Percentiles rank a stretch among this genome's conserved stretches.
Conservation (phyloP, 2,888 invertebrate species). For the Tachystola acroxantha region DNA sequence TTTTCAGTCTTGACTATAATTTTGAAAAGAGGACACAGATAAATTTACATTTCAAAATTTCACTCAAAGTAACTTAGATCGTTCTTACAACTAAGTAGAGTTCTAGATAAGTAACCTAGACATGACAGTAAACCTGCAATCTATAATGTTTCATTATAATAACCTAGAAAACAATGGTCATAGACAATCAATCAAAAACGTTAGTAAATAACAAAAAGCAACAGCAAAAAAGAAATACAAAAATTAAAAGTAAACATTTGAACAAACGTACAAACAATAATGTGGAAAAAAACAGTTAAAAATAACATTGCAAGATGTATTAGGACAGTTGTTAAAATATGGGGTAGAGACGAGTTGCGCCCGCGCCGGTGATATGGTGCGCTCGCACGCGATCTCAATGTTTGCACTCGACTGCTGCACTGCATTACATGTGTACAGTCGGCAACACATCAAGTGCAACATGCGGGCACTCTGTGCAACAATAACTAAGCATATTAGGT, state of each 20-base stretch:
- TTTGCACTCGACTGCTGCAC: conserved; percentile 43
- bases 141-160: conserved; percentile 16
- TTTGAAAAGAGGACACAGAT: conserved; percentile 56
- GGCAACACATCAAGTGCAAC: too few species aligned
- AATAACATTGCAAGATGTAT: conserved; percentile 78
- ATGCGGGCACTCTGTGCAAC: too few species aligned
- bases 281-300: conserved; percentile 74
- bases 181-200: conserved; percentile 19
- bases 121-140: too few species aligned
- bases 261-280: conserved; percentile 67
- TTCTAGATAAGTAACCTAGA: too few species aligned
- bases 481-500: too few species aligned
- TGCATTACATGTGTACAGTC: too few species aligned
- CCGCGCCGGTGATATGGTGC: conserved; percentile 45
- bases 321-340: conserved; percentile 79
- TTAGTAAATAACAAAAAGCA: conserved; percentile 12
- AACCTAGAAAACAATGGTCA: too few species aligned
- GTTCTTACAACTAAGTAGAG: too few species aligned
- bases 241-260: conserved; percentile 73
- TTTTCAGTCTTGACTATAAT: conserved; percentile 39
- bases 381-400: conserved; percentile 65
- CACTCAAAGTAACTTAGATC: too few species aligned
- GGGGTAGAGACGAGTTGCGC: conserved; percentile 51
- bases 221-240: conserved; percentile 50
- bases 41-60: conserved; percentile 76